Evolutionary conservation across 30 jellyfish, hydroid and myxozoan species (phyloP), one percentile per base, ranked within the genome.

Genomic region (Hydractinia symbiolongicarpus): DNA sequence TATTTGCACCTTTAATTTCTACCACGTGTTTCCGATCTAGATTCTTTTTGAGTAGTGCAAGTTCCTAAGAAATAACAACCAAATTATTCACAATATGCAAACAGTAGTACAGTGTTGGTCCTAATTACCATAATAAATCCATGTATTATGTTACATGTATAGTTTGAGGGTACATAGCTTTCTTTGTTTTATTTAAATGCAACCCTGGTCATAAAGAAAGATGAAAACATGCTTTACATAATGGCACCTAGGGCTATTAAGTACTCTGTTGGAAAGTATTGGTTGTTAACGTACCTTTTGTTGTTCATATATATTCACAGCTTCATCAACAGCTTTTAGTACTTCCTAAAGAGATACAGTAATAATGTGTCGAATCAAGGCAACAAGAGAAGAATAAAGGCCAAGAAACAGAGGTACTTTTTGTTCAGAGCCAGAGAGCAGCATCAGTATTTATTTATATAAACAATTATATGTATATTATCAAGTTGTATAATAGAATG

Each of bases 271-370:
- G 44, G 2, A 30, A 30, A 30, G 44, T 30, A 30, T 2, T 2
- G 44, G 44, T 30, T 30, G 44, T 30, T 30, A 50, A 76, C 13
- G 76, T 52, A 88, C 99, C 93, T 87, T 90, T 81, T 93, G 84
- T 74, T 93, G 95, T 67, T 93, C 99, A 64, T 84, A 84, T 13
- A 76, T 85, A 54, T 95, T 55, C 4, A 93, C 99, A 60, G 76
- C 61, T 4, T 93, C 96, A 77, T 93, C 99, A 56, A 93, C 99
- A 4, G 95, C 99, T 76, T 66, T 66, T 50, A 93, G 87, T 49
- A 93, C 88, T 55, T 81, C 88, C 98, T 91, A 66, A 13, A 70
- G 61, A 66, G 5, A 64, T 49, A 53, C 54, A 78, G 50, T 14
- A 82, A 66, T 13, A 2, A 9, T 5, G 66, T 15, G 10, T 40